phyloP scores from a whole-genome alignment of 2,797 vertebrate genomes.

The Gobio occitaniae region DNA sequence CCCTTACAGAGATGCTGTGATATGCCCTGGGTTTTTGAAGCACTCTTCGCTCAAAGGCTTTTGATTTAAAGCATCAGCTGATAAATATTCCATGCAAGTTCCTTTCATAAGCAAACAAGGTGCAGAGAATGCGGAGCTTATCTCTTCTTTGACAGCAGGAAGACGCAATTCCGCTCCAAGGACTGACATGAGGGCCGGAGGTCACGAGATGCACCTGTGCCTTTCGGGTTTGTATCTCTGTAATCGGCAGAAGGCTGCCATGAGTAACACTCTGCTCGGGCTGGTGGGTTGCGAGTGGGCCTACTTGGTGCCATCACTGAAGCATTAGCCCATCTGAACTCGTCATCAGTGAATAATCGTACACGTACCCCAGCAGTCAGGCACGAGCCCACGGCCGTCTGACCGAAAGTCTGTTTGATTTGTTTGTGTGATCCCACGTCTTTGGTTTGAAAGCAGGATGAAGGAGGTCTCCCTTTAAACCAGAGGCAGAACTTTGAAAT shows the following conservation, averaged over 20 bases:
- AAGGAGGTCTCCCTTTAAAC: background rate
- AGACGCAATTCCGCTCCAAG: conserved; percentile 63
- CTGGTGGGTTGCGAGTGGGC: conserved; percentile 52
- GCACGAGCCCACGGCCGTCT: conserved; percentile 25
- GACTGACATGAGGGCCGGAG: conserved; percentile 64
- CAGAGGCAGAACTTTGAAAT: conserved; percentile 47
- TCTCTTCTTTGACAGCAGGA: conserved; percentile 71
- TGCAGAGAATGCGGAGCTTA: conserved; percentile 76
- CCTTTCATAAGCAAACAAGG: conserved; percentile 79
- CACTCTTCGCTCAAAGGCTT: conserved; percentile 72
- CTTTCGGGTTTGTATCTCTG: conserved; percentile 35
- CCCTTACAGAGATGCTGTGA: conserved; percentile 68
- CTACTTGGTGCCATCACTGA: conserved; percentile 48
- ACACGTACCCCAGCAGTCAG: conserved; percentile 26
- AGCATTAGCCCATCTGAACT: conserved; percentile 51
- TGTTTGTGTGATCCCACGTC: conserved; percentile 6
- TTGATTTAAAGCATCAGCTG: conserved; percentile 76
- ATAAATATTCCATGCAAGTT: conserved; percentile 82
- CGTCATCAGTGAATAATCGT: conserved; percentile 58
- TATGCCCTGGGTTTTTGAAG: conserved; percentile 61
- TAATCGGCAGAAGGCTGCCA: conserved; percentile 51
- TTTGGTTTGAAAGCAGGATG: background rate
- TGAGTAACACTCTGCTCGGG: conserved; percentile 49
- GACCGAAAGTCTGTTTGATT: conserved; percentile 26
- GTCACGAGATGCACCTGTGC: conserved; percentile 30